A percentile compares a stretch with the other conserved stretches of the same genome.
phyloP scores from a whole-genome alignment of 2,888 invertebrate genomes.

The Danaus chrysippus region DNA sequence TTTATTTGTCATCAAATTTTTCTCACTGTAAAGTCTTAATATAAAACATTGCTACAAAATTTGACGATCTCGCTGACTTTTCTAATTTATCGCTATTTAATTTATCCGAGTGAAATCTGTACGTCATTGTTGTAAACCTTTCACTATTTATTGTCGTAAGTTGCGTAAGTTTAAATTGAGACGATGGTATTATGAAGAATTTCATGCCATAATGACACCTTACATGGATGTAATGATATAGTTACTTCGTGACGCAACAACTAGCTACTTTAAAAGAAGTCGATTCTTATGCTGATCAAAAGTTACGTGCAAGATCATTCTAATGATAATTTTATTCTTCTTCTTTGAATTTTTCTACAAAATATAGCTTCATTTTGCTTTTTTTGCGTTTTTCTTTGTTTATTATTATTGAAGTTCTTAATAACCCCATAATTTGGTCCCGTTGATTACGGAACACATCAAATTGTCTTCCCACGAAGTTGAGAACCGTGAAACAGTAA shows the following conservation, averaged over 20 bases:
- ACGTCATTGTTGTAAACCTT: slow-evolving; percentile 20
- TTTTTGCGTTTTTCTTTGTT: no score
- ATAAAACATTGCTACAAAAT: neutral
- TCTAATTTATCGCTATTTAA: slow-evolving; percentile 2
- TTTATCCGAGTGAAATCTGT: slow-evolving; percentile 17
- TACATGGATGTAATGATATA: slow-evolving; percentile 3
- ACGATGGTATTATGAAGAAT: slow-evolving; percentile 8
- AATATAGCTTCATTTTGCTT: neutral
- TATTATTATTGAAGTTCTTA: neutral
- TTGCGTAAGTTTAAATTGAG: slow-evolving; percentile 22
- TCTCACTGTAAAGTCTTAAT: neutral
- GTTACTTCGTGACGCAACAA: neutral
- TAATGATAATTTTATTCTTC: slow-evolving; percentile 1
- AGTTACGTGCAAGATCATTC: neutral
- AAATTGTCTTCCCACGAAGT: slow-evolving; percentile 34
- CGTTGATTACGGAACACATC: slow-evolving; percentile 26
- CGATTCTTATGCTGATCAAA: no score
- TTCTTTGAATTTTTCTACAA: neutral
- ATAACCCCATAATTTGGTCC: neutral
- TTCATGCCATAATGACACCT: slow-evolving; percentile 7
- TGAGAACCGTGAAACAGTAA: slow-evolving; percentile 27
- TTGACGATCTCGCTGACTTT: neutral
- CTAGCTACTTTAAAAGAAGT: no score
- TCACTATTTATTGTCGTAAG: slow-evolving; percentile 26
- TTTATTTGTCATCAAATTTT: neutral